Evolutionary conservation across 1,140 invertebrate genomes (phyloP).

Genomic region (Euura lappo): DNA sequence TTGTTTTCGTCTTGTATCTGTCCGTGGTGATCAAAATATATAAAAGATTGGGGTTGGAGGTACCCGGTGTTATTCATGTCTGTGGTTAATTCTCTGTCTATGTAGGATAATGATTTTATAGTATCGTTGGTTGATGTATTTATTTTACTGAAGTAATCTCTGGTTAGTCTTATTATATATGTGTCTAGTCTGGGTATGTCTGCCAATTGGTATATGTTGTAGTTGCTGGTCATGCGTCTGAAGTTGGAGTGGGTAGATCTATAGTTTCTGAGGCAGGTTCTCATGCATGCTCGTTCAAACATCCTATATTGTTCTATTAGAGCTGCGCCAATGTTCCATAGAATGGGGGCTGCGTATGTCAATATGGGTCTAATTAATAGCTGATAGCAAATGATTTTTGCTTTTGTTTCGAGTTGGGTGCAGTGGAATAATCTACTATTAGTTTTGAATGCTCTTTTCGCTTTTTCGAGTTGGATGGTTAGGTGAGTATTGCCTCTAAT

Average conservation of each 20-base stretch:
- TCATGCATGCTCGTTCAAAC: constrained; percentile 31
- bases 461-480: constrained; percentile 14
- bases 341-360: no score
- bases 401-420: constrained; percentile 18
- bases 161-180: constrained; percentile 30
- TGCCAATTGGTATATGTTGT: constrained; percentile 27
- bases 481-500: background rate
- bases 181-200: constrained; percentile 33
- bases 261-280: constrained; percentile 27
- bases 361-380: constrained; percentile 30
- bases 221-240: constrained; percentile 21
- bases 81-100: no score
- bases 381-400: constrained; percentile 34
- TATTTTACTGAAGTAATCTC: constrained; percentile 22
- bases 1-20: no score
- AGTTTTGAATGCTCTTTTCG: background rate
- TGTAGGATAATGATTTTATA: no score
- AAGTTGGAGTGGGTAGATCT: constrained; percentile 23
- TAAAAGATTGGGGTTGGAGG: no score
- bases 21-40: no score
- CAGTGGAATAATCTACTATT: background rate
- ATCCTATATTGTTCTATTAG: constrained; percentile 27
- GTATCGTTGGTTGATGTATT: no score
- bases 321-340: no score
- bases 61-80: no score